A percentile compares a stretch with the other conserved stretches of the same genome.
Conservation (phyloP, 1,140 invertebrate genomes). For the Venturia canescens region DNA sequence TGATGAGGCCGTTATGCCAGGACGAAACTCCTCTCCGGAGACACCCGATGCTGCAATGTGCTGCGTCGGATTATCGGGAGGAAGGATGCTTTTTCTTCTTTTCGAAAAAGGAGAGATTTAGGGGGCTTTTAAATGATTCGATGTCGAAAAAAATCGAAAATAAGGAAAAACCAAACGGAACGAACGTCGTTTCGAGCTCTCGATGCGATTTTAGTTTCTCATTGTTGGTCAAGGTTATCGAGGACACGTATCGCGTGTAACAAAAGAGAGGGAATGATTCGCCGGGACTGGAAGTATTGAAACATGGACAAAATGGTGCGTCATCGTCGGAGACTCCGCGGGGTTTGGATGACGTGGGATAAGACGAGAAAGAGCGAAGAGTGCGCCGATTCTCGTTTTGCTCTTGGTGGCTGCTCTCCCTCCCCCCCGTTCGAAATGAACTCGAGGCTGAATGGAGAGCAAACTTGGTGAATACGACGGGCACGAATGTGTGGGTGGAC, state of each 20-base stretch:
- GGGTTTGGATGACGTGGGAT: not conserved
- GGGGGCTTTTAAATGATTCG: too few species aligned
- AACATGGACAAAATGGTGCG: conserved; percentile 20
- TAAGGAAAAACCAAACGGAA: not conserved
- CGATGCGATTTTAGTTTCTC: not conserved
- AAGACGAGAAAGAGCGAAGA: not conserved
- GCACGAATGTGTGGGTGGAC: not conserved
- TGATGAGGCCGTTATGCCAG: too few species aligned
- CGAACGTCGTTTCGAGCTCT: not conserved
- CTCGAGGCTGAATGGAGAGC: not conserved
- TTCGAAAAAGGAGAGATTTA: too few species aligned
- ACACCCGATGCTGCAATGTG: too few species aligned
- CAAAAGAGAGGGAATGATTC: not conserved
- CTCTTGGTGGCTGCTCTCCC: not conserved
- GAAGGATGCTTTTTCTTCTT: too few species aligned
- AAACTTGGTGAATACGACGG: not conserved
- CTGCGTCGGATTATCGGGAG: too few species aligned
- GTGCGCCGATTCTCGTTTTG: conserved; percentile 1
- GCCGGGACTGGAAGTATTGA: not conserved
- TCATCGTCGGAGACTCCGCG: not conserved
- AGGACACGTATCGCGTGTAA: not conserved
- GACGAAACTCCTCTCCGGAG: too few species aligned
- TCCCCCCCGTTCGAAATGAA: not conserved
- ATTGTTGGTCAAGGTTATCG: not conserved
- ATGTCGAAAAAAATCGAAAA: not conserved